phyloP scores from a whole-genome alignment of 2,113 vertebrate genomes.

The Rhabdornis inornatus region DNA sequence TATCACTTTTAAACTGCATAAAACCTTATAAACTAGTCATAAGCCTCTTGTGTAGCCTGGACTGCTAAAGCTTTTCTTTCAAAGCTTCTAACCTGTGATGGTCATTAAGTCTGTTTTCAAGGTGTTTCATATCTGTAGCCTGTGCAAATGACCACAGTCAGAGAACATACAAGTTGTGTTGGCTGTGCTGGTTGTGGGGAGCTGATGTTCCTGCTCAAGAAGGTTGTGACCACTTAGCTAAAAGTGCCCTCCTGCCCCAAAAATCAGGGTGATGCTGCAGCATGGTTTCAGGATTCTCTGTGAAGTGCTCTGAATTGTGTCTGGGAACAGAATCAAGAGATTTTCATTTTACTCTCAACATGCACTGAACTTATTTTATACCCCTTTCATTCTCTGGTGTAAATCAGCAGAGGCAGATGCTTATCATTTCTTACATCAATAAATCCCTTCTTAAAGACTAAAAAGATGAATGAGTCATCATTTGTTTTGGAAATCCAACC shows the following conservation, averaged over 20 bases:
- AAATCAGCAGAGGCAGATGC: constrained; percentile 53
- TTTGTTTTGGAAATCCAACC: constrained; percentile 67
- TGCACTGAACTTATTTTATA: constrained; percentile 45
- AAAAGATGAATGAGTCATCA: constrained; percentile 48
- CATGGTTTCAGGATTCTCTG: background rate
- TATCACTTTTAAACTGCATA: background rate
- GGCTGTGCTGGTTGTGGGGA: background rate
- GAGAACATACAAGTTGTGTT: background rate
- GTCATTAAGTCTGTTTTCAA: background rate
- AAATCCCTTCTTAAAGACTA: constrained; percentile 62
- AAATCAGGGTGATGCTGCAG: background rate
- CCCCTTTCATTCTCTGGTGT: constrained; percentile 30
- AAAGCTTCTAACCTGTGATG: background rate
- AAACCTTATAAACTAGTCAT: background rate
- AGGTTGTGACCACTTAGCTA: background rate
- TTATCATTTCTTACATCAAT: constrained; percentile 60
- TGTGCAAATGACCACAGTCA: background rate
- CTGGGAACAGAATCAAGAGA: constrained; percentile 37
- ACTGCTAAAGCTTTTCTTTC: background rate
- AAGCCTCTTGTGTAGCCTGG: background rate
- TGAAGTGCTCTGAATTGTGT: constrained; percentile 18
- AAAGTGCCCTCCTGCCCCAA: background rate
- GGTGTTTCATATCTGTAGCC: background rate
- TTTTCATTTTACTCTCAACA: constrained; percentile 39
- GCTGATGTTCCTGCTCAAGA: fast-evolving